Conservation (phyloP, 2,113 vertebrate genomes). For the Solea senegalensis region DNA sequence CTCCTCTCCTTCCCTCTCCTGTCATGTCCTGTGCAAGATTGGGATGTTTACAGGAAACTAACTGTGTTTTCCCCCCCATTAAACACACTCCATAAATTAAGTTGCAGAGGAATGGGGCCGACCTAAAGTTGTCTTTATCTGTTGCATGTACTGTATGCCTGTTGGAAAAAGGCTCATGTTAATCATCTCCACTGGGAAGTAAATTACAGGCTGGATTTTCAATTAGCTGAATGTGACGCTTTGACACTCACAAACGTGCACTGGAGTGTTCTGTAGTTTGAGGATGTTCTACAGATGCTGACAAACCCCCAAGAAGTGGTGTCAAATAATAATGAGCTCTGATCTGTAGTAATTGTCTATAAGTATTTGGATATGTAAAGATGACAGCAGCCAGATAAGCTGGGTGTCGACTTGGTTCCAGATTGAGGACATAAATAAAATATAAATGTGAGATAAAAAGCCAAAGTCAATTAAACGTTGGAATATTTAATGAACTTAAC, state of each 20-base stretch:
- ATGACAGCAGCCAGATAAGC: not conserved
- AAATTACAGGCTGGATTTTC: not conserved
- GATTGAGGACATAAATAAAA: not conserved
- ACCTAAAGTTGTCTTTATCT: constrained; percentile 7
- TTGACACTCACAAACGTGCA: not conserved
- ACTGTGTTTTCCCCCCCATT: constrained; percentile 39
- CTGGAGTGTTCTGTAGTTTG: not conserved
- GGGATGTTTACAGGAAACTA: constrained; percentile 64
- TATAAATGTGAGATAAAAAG: not conserved
- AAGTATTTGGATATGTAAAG: not conserved
- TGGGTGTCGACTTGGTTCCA: not conserved
- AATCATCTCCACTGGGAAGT: constrained; percentile 16
- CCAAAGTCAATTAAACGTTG: not conserved
- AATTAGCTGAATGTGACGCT: constrained; percentile 3
- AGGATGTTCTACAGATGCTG: constrained; percentile 12
- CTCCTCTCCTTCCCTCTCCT: constrained; percentile 12
- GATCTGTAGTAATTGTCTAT: not conserved
- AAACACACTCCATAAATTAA: constrained; percentile 50
- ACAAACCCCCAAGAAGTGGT: not conserved
- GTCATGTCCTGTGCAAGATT: constrained; percentile 39
- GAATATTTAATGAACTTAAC: not conserved
- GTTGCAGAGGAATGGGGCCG: constrained; percentile 18
- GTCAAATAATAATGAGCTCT: not conserved
- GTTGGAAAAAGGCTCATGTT: constrained; percentile 10
- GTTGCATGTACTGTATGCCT: not conserved